Evolutionary conservation across 2,797 vertebrate genomes (phyloP).

Genomic region (Poliocrania exsul): DNA sequence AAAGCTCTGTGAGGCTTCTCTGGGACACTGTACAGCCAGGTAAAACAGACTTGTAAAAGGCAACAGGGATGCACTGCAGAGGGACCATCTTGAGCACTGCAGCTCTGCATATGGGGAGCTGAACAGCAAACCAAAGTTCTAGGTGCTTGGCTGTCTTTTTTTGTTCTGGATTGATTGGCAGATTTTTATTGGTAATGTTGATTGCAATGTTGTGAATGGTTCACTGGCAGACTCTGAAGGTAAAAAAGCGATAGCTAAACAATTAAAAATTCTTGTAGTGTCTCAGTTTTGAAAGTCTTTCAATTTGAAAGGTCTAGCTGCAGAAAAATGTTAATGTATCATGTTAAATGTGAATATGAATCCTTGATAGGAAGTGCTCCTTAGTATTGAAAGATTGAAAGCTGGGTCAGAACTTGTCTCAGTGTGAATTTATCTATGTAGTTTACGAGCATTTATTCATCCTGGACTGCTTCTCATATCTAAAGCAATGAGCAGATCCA

Average conservation of each 20-base stretch:
- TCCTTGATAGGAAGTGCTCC: background rate
- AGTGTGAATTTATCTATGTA: background rate
- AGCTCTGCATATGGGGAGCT: accelerated
- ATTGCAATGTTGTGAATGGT: background rate
- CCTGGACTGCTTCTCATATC: background rate
- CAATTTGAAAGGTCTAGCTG: background rate
- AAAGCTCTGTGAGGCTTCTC: background rate
- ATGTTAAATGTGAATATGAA: background rate
- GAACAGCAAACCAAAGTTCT: background rate
- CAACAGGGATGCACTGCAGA: accelerated
- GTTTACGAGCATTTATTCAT: background rate
- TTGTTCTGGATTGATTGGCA: background rate
- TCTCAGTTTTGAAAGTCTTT: background rate
- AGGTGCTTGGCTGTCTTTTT: background rate
- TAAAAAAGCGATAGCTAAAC: background rate
- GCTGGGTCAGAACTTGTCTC: background rate
- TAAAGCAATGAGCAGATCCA: background rate
- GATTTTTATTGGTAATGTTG: background rate
- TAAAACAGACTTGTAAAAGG: background rate
- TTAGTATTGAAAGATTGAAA: background rate
- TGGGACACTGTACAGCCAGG: background rate
- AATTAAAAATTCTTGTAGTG: background rate
- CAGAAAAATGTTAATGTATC: background rate
- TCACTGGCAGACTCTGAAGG: background rate
- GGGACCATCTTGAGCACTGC: accelerated